Conservation (phyloP, 2,888 invertebrate species). For the Pammene fasciana region DNA sequence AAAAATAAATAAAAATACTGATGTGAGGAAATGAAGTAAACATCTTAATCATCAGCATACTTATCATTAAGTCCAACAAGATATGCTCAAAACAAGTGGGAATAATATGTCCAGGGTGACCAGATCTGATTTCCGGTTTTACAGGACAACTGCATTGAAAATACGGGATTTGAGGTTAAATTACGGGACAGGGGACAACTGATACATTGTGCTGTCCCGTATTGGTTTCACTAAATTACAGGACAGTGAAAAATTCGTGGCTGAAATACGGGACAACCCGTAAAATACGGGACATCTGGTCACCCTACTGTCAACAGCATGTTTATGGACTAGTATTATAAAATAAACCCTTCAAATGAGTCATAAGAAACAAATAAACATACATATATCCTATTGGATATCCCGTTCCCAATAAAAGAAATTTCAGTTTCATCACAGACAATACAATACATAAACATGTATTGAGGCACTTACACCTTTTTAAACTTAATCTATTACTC, state of each 20-base stretch:
- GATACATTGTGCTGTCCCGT: too few species aligned
- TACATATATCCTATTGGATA: slow-evolving; percentile 21
- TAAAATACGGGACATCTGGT: too few species aligned
- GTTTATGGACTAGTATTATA: neutral
- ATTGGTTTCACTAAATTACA: too few species aligned
- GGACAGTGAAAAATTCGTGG: too few species aligned
- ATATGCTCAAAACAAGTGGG: neutral
- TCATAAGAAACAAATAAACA: slow-evolving; percentile 7
- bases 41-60: neutral
- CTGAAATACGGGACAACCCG: too few species aligned
- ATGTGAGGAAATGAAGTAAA: neutral
- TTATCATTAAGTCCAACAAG: neutral
- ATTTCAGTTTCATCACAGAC: neutral
- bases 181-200: too few species aligned
- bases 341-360: neutral
- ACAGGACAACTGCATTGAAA: too few species aligned
- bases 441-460: neutral
- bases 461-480: neutral
- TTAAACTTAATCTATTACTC: slow-evolving; percentile 27
- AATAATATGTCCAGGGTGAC: too few species aligned
- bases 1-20: too few species aligned
- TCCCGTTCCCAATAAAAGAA: neutral
- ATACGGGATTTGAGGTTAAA: too few species aligned
- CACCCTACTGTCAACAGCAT: too few species aligned
- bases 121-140: too few species aligned